Evolutionary conservation across 2,888 invertebrate species (phyloP).

Genomic region (Callimorpha dominula): DNA sequence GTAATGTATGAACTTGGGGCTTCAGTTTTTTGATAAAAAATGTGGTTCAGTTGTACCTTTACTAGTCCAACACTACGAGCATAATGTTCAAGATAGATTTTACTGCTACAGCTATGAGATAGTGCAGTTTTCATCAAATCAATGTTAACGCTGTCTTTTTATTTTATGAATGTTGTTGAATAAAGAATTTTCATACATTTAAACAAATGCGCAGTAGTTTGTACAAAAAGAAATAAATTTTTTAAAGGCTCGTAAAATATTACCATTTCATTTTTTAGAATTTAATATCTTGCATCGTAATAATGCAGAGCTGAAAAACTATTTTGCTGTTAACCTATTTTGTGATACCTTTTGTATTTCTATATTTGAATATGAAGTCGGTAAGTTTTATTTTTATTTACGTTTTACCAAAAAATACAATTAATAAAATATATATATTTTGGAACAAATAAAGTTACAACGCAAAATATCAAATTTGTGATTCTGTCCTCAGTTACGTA

Average conservation of each 20-base stretch:
- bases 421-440: not conserved
- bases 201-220: constrained; percentile 3
- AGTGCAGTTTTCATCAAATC: too few species aligned
- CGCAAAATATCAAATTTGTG: not conserved
- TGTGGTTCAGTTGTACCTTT: too few species aligned
- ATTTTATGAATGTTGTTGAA: not conserved
- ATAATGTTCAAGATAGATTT: too few species aligned
- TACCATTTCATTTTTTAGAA: constrained; percentile 55
- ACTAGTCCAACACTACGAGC: too few species aligned
- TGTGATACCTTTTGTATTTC: constrained; percentile 11
- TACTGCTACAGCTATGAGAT: too few species aligned
- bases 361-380: constrained; percentile 33
- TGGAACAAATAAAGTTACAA: too few species aligned
- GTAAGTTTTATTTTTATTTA: constrained; percentile 45
- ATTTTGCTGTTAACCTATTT: constrained; percentile 18
- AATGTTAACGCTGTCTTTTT: too few species aligned
- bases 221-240: constrained; percentile 41
- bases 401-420: not conserved
- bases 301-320: constrained; percentile 30
- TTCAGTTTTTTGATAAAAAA: too few species aligned
- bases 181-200: not conserved
- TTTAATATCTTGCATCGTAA: constrained; percentile 38
- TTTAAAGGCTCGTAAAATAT: constrained; percentile 68
- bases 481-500: not conserved
- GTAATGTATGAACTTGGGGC: too few species aligned